Evolutionary conservation across 2,888 invertebrate species (phyloP).

Genomic region (Colostygia pectinataria): DNA sequence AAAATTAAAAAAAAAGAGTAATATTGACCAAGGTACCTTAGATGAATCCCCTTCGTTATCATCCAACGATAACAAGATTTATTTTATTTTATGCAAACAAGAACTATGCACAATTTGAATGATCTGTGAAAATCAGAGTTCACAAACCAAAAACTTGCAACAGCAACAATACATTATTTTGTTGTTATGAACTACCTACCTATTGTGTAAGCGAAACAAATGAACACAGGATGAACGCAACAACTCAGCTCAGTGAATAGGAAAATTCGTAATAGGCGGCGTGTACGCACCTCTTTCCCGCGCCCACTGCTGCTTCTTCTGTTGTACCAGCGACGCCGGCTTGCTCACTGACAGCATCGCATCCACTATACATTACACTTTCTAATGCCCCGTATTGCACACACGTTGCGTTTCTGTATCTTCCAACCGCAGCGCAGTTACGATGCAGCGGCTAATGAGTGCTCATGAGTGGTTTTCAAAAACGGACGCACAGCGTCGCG

Average conservation of each 20-base stretch:
- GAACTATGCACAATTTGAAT: no score
- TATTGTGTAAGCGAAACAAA: conserved; percentile 12
- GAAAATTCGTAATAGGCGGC: conserved; percentile 28
- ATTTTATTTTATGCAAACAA: no score
- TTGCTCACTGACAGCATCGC: conserved; percentile 80
- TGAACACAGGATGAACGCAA: conserved; percentile 24
- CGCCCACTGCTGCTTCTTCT: conserved; percentile 96
- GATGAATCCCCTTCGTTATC: no score
- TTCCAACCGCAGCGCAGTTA: conserved; percentile 65
- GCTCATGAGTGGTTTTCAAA: conserved; percentile 66
- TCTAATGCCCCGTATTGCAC: conserved; percentile 77
- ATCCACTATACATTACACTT: conserved; percentile 77
- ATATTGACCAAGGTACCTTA: no score
- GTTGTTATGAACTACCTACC: no score
- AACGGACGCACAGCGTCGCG: conserved; percentile 64
- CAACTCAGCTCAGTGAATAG: conserved; percentile 26
- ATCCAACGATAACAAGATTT: no score
- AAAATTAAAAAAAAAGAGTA: no score
- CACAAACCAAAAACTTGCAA: conserved; percentile 4
- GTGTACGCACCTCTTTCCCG: conserved; percentile 91
- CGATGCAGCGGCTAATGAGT: conserved; percentile 77
- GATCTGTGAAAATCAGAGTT: not conserved
- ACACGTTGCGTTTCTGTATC: conserved; percentile 67
- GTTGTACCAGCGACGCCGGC: conserved; percentile 88
- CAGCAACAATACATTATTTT: no score